A percentile compares a stretch with the other conserved stretches of the same genome.
Evolutionary conservation across 1,140 invertebrate genomes (phyloP).

Genomic region (Sycophaga agraensis): DNA sequence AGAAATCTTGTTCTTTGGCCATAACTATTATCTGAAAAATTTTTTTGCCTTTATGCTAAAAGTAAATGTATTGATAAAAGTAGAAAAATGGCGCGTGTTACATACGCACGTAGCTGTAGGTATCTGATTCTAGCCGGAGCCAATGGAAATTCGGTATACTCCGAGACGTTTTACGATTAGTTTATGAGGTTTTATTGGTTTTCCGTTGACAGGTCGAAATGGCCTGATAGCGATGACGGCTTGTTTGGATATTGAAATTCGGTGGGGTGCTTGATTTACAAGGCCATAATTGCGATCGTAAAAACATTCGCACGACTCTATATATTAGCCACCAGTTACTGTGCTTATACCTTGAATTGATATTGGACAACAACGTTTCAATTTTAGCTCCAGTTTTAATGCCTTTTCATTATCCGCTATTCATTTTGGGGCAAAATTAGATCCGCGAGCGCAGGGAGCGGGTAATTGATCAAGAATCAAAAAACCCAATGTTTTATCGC

Average conservation of each 20-base stretch:
- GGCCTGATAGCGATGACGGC: slow-evolving; percentile 8
- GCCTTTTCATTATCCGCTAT: no score
- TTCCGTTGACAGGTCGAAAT: slow-evolving; percentile 15
- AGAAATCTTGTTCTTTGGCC: no score
- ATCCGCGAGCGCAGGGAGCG: no score
- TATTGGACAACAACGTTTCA: slow-evolving; percentile 16
- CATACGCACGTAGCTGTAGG: no score
- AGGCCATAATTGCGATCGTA: slow-evolving; percentile 23
- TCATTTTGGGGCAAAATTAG: no score
- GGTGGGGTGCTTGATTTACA: slow-evolving; percentile 20
- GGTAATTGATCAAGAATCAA: no score
- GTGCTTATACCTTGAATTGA: slow-evolving; percentile 9
- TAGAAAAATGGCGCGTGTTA: no score
- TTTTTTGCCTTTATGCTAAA: no score
- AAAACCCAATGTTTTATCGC: no score
- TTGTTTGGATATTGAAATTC: slow-evolving; percentile 15
- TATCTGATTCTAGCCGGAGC: no score
- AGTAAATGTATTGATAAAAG: no score
- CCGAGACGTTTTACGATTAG: slow-evolving; percentile 12
- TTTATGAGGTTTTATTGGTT: slow-evolving; percentile 21
- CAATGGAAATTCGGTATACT: background rate
- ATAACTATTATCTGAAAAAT: no score
- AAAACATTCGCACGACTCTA: slow-evolving; percentile 15
- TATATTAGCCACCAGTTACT: slow-evolving; percentile 5
- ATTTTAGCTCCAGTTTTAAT: slow-evolving; percentile 17